These are phyloP conservation scores for Biston stratarius DNA, from an alignment of 2,888 invertebrate genomes.

Conservation along the genomic window DNA sequence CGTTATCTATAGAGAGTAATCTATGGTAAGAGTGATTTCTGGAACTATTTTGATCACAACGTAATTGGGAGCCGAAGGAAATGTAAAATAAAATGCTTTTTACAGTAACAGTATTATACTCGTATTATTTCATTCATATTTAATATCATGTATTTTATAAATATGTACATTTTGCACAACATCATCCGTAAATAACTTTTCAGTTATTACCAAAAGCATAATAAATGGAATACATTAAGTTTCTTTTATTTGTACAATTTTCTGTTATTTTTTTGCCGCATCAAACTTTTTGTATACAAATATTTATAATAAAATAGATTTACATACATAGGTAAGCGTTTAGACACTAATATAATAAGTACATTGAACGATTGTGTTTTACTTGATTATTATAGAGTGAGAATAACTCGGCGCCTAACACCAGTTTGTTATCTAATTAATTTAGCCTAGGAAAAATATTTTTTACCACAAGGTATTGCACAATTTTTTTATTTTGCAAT, in stretches of 20 bases:
- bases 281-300: slow-evolving; percentile 26
- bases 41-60: not conserved
- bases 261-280: slow-evolving; percentile 33
- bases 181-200: slow-evolving; percentile 2
- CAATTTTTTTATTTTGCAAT: too few relatives aligned
- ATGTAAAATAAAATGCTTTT: slow-evolving; percentile 14
- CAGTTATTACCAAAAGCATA: slow-evolving; percentile 28
- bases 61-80: too few relatives aligned
- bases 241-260: slow-evolving; percentile 40
- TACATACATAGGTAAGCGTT: slow-evolving; percentile 8
- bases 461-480: too few relatives aligned
- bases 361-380: slow-evolving; percentile 21
- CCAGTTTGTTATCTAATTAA: not conserved
- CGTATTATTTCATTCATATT: slow-evolving; percentile 32
- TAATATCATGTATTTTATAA: slow-evolving; percentile 35
- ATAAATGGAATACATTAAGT: slow-evolving; percentile 27
- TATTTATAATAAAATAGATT: slow-evolving; percentile 31
- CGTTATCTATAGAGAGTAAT: too few relatives aligned
- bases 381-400: not conserved
- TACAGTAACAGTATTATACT: slow-evolving; percentile 18
- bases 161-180: slow-evolving; percentile 18
- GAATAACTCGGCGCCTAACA: not conserved
- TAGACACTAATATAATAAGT: slow-evolving; percentile 22
- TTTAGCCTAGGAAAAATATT: not conserved
- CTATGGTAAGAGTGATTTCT: not conserved